Percentiles rank a stretch among this genome's conserved stretches.
Evolutionary conservation across 1,140 invertebrate genomes (phyloP).

Genomic region (Calephelis virginiensis): DNA sequence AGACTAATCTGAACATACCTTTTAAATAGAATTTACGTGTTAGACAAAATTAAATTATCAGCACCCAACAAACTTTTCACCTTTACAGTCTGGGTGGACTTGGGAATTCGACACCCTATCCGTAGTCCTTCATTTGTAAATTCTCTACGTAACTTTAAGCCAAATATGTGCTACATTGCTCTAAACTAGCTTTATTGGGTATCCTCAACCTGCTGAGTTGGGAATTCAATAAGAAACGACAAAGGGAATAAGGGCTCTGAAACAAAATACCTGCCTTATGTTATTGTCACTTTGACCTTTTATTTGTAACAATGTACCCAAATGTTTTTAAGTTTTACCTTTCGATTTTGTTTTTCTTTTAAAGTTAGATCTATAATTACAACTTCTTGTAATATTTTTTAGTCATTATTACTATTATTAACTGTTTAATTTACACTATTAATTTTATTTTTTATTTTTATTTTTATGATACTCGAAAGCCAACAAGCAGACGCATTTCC

Average conservation of each 20-base stretch:
- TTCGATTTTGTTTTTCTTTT: constrained; percentile 17
- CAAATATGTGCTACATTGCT: constrained; percentile 59
- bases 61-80: constrained; percentile 60
- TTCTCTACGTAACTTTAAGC: constrained; percentile 58
- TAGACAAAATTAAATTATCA: constrained; percentile 74
- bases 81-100: constrained; percentile 49
- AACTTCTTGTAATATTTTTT: too few relatives aligned
- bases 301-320: constrained; percentile 48
- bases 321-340: constrained; percentile 26
- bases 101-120: constrained; percentile 50
- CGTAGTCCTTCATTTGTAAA: constrained; percentile 51
- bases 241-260: constrained; percentile 60
- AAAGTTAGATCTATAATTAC: background rate
- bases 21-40: constrained; percentile 57
- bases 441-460: too few relatives aligned
- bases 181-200: constrained; percentile 71
- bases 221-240: constrained; percentile 71
- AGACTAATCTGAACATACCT: too few relatives aligned
- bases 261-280: constrained; percentile 44
- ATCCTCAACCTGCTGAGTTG: constrained; percentile 61
- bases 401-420: too few relatives aligned
- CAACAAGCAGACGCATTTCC: too few relatives aligned
- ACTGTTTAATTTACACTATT: background rate
- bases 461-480: too few relatives aligned
- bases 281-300: constrained; percentile 36